Evolutionary conservation across 2,797 vertebrate genomes (phyloP).

Genomic region (Takifugu ocellatus): DNA sequence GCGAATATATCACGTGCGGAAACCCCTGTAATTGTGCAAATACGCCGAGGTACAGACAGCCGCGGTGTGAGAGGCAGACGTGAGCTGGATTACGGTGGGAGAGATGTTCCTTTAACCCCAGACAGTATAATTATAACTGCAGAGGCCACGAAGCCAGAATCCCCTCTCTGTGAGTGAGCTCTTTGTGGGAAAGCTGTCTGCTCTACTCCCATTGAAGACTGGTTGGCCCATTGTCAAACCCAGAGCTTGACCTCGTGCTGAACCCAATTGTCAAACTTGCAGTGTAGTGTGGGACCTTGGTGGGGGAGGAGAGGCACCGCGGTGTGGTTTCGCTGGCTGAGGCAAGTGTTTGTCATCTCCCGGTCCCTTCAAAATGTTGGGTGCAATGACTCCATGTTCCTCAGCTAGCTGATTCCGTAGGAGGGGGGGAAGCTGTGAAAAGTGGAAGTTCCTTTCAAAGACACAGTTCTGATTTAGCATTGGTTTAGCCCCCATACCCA

Average conservation of each 20-base stretch:
- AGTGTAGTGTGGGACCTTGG: slow-evolving; percentile 72
- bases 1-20: too few relatives aligned
- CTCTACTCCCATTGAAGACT: slow-evolving; percentile 92
- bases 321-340: slow-evolving; percentile 63
- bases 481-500: slow-evolving; percentile 32
- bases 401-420: slow-evolving; percentile 23
- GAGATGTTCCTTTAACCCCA: slow-evolving; percentile 64
- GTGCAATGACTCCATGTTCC: slow-evolving; percentile 41
- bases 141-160: slow-evolving; percentile 77
- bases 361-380: slow-evolving; percentile 44
- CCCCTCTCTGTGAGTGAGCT: slow-evolving; percentile 72
- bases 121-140: slow-evolving; percentile 71
- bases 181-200: slow-evolving; percentile 79
- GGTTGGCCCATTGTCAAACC: slow-evolving; percentile 93
- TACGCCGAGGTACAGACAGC: too few relatives aligned
- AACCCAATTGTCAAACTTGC: slow-evolving; percentile 97
- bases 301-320: slow-evolving; percentile 63
- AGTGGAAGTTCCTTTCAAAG: slow-evolving; percentile 36
- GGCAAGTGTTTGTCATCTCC: slow-evolving; percentile 67
- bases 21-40: too few relatives aligned
- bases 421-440: slow-evolving; percentile 44
- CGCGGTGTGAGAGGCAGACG: neutral
- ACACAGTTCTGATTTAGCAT: slow-evolving; percentile 31
- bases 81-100: slow-evolving; percentile 33
- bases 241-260: slow-evolving; percentile 97